phyloP scores from a whole-genome alignment of 2,888 invertebrate species.

The Drosophila bunnanda region DNA sequence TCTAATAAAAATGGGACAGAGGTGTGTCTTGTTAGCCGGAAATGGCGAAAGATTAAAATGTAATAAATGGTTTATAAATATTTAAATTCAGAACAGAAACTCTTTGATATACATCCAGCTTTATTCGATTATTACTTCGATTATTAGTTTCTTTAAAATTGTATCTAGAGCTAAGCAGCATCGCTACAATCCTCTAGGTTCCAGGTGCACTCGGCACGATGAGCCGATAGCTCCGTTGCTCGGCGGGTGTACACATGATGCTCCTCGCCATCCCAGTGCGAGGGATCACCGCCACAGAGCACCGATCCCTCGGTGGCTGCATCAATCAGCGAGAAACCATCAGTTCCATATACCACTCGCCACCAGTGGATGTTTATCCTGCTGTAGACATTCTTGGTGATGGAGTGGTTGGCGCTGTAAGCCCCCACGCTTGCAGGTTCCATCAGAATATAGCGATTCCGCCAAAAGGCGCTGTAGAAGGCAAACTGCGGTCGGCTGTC shows the following conservation, averaged over 20 bases:
- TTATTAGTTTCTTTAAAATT: not conserved
- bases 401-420: constrained; percentile 27
- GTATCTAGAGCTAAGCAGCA: constrained; percentile 23
- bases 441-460: constrained; percentile 62
- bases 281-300: constrained; percentile 70
- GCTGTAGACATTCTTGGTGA: constrained; percentile 74
- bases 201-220: constrained; percentile 70
- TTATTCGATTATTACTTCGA: not conserved
- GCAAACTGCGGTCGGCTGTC: constrained; percentile 55
- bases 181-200: constrained; percentile 73
- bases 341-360: constrained; percentile 49
- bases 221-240: constrained; percentile 44
- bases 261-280: constrained; percentile 63
- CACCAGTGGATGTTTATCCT: constrained; percentile 54
- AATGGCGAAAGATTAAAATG: not conserved
- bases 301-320: constrained; percentile 37
- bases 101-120: not conserved
- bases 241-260: constrained; percentile 69
- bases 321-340: constrained; percentile 62
- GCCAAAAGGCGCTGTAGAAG: constrained; percentile 70
- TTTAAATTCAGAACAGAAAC: not conserved
- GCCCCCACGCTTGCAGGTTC: constrained; percentile 24
- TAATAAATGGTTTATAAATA: not conserved
- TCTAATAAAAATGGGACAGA: not conserved
- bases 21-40: not conserved